Base-by-base conservation (phyloP, 2,888 invertebrate genomes). In the Steromphala cineraria region DNA sequence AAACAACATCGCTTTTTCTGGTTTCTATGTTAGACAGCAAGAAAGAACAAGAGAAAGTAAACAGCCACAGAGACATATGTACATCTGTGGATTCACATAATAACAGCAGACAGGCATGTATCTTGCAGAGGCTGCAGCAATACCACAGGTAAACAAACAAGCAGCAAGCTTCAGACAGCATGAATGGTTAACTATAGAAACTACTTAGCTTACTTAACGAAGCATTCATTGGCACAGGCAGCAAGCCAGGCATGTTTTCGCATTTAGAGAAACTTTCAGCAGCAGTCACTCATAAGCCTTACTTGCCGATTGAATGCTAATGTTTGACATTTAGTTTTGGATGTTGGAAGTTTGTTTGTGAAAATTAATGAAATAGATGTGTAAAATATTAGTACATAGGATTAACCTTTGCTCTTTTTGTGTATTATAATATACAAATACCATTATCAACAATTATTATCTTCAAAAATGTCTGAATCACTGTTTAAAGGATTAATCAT, bases 181-280 rank as follows among this genome's bases (percentile, higher is more conserved):
- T 62, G 28, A 24, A 36, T 71, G 36, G 71, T 36, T 36, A 40
- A 71, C 71, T 36, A 40, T 71, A 40, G 40, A 71, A 36, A 71
- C 40, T 19, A 31, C 17, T 36, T 40, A 36, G 71, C 71, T 36
- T 71, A 40, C 71, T 71, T 40, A 36, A 31, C 71, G 28, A 71
- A 71, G 71, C 36, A 40, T 71, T 71, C 71, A 71, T 71, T 71
- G 71, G 71, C 40, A 71, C 8, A n/a, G 17, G 71, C 40, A 71
- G 31, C 36, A 19, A 19, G 40, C 71, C 19, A 40, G 15, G n/a
- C 13, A 40, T 71, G 40, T 71, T 71, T 28, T 28, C 40, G 36
- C 15, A 71, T 71, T 71, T 19, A 71, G 40, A 36, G 31, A n/a
- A 71, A 71, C 19, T 10, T 40, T 71, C 71, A 10, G 71, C 36